Percentiles rank a stretch among this genome's conserved stretches.
phyloP scores from a whole-genome alignment of 2,113 vertebrate species.

The Verasper variegatus region DNA sequence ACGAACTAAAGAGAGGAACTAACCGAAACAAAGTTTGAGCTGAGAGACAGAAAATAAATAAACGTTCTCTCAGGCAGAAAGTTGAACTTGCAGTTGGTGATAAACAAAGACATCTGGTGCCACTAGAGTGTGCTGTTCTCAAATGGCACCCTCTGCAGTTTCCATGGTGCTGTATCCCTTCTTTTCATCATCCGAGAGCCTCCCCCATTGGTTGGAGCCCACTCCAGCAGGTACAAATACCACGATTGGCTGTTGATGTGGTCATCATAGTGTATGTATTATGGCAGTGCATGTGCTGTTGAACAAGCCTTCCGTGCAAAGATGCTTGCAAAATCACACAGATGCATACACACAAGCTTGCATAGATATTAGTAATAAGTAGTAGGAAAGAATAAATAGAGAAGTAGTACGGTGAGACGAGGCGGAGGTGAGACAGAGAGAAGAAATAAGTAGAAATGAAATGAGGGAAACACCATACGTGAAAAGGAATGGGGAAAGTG shows the following conservation, averaged over 20 bases:
- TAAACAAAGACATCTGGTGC: slow-evolving; percentile 29
- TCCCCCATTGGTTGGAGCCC: slow-evolving; percentile 57
- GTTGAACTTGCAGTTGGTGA: slow-evolving; percentile 1
- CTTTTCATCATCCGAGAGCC: slow-evolving; percentile 45
- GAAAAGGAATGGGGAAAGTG: slow-evolving; percentile 14
- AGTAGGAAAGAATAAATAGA: background rate
- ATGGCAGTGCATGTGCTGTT: slow-evolving; percentile 15
- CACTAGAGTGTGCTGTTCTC: slow-evolving; percentile 61
- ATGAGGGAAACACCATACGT: background rate
- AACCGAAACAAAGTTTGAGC: background rate
- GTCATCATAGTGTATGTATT: slow-evolving; percentile 65
- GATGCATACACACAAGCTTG: background rate
- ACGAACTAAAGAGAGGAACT: background rate
- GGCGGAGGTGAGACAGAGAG: background rate
- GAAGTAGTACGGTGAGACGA: background rate
- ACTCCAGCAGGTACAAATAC: slow-evolving; percentile 43
- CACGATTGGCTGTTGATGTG: slow-evolving; percentile 79
- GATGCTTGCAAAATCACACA: background rate
- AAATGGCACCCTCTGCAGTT: slow-evolving; percentile 54
- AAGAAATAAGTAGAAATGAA: background rate
- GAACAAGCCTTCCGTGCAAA: slow-evolving; percentile 22
- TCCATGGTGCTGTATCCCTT: slow-evolving; percentile 67
- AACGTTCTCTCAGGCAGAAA: background rate
- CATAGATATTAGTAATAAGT: too few species aligned
- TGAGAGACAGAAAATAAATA: background rate